Conservation (phyloP, 1,140 invertebrate genomes). For the Argopecten irradians region DNA sequence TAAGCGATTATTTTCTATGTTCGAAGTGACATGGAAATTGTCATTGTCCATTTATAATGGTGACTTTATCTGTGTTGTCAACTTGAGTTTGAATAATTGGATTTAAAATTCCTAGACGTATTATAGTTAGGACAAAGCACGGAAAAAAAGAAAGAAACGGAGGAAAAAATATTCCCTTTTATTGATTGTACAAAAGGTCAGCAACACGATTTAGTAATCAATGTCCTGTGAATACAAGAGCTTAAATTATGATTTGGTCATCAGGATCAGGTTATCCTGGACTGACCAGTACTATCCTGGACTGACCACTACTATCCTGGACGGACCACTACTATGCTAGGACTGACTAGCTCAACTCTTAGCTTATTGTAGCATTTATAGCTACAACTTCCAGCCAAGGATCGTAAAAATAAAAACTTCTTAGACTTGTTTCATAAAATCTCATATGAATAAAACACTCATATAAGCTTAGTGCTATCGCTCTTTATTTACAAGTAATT, state of each 20-base stretch:
- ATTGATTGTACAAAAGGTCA: neutral
- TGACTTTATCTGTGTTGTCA: neutral
- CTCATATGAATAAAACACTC: too few species aligned
- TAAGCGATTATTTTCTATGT: neutral
- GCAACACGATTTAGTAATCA: neutral
- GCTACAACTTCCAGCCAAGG: too few species aligned
- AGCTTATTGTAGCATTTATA: too few species aligned
- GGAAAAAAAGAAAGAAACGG: constrained; percentile 10
- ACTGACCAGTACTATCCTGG: neutral
- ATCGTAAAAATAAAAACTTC: too few species aligned
- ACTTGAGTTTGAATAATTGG: constrained; percentile 13
- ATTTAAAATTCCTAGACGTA: neutral
- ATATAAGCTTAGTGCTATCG: too few species aligned
- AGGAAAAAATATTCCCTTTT: neutral
- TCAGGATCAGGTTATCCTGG: neutral
- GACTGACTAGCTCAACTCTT: too few species aligned
- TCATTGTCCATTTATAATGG: neutral
- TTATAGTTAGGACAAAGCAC: neutral
- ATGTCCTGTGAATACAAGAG: neutral
- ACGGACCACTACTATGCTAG: too few species aligned
- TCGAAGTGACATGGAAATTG: neutral
- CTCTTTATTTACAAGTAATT: too few species aligned
- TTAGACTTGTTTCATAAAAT: too few species aligned
- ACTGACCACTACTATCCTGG: too few species aligned
- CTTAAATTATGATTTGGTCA: neutral